phyloP scores from a whole-genome alignment of 2,888 invertebrate genomes.

The Stegophylla sp. region DNA sequence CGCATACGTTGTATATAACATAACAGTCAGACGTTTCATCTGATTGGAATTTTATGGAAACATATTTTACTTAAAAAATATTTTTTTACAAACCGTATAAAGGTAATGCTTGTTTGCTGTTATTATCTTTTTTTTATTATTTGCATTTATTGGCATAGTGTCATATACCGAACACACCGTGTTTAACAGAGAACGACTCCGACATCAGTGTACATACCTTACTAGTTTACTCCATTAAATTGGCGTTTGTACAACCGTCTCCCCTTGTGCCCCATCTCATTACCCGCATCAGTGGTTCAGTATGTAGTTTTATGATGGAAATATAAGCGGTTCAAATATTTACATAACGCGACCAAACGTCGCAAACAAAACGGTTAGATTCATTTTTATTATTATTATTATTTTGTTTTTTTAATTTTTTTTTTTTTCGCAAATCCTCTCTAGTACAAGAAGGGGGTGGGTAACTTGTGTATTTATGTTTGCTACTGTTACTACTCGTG shows the following conservation, averaged over 20 bases:
- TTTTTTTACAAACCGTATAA: too few species aligned
- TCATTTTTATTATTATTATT: slow-evolving; percentile 43
- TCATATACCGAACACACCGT: background rate
- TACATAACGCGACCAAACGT: slow-evolving; percentile 40
- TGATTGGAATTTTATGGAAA: too few species aligned
- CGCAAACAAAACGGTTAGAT: slow-evolving; percentile 50
- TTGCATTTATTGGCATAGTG: slow-evolving; percentile 17
- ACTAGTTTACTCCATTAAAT: slow-evolving; percentile 35
- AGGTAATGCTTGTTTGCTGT: too few species aligned
- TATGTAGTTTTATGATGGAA: slow-evolving; percentile 36
- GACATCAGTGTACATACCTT: slow-evolving; percentile 18
- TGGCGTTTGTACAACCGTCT: slow-evolving; percentile 39
- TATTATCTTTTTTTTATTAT: background rate
- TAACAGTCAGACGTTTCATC: too few species aligned
- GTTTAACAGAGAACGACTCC: background rate
- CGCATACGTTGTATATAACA: too few species aligned
- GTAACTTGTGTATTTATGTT: slow-evolving; percentile 10
- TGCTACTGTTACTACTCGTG: slow-evolving; percentile 17
- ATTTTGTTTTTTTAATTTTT: slow-evolving; percentile 21
- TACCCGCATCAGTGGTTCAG: slow-evolving; percentile 32
- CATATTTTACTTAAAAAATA: too few species aligned
- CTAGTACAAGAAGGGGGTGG: background rate
- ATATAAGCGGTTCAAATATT: slow-evolving; percentile 48
- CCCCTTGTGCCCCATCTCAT: slow-evolving; percentile 39
- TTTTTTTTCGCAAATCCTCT: slow-evolving; percentile 34